Percentiles rank a stretch among this genome's conserved stretches.
Evolutionary conservation across 2,888 invertebrate species (phyloP).

Genomic region (Pyrochroa serraticornis): DNA sequence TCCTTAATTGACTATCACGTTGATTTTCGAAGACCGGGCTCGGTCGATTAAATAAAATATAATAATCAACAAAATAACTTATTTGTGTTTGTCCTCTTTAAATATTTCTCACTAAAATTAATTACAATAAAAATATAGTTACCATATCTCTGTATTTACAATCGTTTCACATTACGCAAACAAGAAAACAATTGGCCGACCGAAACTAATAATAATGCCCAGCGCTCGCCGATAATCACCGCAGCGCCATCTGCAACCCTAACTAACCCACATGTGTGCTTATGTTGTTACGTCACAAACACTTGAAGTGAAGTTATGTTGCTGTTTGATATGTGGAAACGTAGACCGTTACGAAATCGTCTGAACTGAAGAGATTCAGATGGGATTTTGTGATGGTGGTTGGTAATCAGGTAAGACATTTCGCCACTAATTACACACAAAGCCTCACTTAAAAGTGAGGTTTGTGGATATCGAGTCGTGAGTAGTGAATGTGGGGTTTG

Average conservation of each 20-base stretch:
- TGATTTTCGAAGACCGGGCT: slow-evolving; percentile 20
- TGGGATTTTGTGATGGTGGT: too few species aligned
- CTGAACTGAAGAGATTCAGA: slow-evolving; percentile 3
- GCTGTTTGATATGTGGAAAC: too few species aligned
- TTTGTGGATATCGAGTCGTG: too few species aligned
- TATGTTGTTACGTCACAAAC: not conserved
- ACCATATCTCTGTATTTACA: slow-evolving; percentile 37
- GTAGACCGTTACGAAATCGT: not conserved
- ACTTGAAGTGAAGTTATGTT: slow-evolving; percentile 14
- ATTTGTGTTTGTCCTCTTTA: slow-evolving; percentile 22
- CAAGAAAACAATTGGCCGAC: slow-evolving; percentile 37
- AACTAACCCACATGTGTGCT: not conserved
- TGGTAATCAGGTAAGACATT: too few species aligned
- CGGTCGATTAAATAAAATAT: slow-evolving; percentile 20
- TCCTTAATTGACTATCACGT: slow-evolving; percentile 18
- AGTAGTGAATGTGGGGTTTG: too few species aligned
- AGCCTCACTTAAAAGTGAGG: too few species aligned
- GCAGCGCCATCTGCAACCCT: not conserved
- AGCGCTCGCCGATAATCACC: not conserved
- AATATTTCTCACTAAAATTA: slow-evolving; percentile 36
- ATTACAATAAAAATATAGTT: slow-evolving; percentile 43
- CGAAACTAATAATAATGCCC: slow-evolving; percentile 26
- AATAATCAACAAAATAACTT: slow-evolving; percentile 40
- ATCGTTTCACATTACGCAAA: slow-evolving; percentile 35
- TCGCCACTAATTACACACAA: too few species aligned